Percentiles rank a stretch among this genome's conserved stretches.
These are phyloP conservation scores for Ruditapes philippinarum DNA, from an alignment of 1,140 invertebrate genomes.

Conservation along the genomic window DNA sequence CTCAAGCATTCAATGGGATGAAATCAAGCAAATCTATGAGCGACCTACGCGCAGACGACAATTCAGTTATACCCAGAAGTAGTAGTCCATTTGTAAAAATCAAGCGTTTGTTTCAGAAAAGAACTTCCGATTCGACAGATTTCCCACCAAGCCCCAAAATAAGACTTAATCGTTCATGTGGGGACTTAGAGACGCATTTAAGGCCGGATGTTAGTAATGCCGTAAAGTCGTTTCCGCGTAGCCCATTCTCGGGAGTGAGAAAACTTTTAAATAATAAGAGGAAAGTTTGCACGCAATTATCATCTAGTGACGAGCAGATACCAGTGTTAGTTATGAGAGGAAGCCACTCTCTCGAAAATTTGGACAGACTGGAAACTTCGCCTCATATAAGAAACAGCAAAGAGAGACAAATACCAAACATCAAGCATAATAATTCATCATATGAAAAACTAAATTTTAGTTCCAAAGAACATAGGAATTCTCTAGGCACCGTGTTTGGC, in stretches of 20 bases:
- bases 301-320: background rate
- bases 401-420: background rate
- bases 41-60: background rate
- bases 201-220: background rate
- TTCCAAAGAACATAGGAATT: background rate
- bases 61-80: background rate
- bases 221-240: background rate
- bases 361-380: background rate
- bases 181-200: background rate
- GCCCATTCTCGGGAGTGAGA: background rate
- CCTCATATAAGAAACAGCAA: background rate
- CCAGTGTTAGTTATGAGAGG: slow-evolving; percentile 20
- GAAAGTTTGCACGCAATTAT: too few relatives aligned
- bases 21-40: background rate
- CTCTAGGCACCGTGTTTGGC: background rate
- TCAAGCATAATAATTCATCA: background rate
- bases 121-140: background rate
- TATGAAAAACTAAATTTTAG: background rate
- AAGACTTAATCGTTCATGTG: background rate
- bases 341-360: background rate
- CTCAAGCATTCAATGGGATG: background rate
- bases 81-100: background rate
- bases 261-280: background rate
- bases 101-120: background rate
- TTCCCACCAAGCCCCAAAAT: background rate